Conservation (phyloP, 2,113 vertebrate genomes). For the Vulpes ferrilata region DNA sequence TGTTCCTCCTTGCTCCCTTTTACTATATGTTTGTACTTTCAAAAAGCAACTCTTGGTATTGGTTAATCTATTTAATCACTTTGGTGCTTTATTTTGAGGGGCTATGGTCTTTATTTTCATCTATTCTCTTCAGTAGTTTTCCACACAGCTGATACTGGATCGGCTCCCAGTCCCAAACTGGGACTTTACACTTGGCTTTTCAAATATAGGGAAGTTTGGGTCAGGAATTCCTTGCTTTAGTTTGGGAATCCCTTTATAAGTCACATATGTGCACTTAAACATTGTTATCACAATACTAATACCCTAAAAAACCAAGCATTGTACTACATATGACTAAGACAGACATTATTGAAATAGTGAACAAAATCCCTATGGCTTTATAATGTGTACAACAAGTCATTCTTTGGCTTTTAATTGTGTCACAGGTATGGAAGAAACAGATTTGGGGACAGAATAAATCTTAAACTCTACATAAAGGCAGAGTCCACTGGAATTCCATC, state of each 20-base stretch:
- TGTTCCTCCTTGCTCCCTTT: neutral
- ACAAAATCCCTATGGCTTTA: neutral
- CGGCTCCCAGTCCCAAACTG: neutral
- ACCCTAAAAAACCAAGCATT: neutral
- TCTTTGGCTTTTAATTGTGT: constrained; percentile 3
- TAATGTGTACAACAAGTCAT: neutral
- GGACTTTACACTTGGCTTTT: constrained; percentile 5
- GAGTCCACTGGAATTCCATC: neutral
- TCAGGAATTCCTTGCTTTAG: neutral
- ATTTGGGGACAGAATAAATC: neutral
- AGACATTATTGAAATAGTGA: constrained; percentile 1
- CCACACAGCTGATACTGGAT: neutral
- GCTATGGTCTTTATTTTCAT: neutral
- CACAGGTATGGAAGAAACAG: neutral
- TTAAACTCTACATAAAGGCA: neutral
- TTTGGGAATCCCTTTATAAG: neutral
- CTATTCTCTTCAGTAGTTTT: neutral
- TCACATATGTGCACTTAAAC: neutral
- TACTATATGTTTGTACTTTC: neutral
- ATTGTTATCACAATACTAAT: neutral
- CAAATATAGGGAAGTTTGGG: neutral
- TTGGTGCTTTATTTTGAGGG: neutral
- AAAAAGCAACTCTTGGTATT: neutral
- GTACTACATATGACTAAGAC: neutral
- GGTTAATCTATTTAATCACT: neutral